Evolutionary conservation across 2,888 invertebrate genomes (phyloP), one percentile per base, ranked within the genome.

Genomic region (Choristoneura rosaceana): DNA sequence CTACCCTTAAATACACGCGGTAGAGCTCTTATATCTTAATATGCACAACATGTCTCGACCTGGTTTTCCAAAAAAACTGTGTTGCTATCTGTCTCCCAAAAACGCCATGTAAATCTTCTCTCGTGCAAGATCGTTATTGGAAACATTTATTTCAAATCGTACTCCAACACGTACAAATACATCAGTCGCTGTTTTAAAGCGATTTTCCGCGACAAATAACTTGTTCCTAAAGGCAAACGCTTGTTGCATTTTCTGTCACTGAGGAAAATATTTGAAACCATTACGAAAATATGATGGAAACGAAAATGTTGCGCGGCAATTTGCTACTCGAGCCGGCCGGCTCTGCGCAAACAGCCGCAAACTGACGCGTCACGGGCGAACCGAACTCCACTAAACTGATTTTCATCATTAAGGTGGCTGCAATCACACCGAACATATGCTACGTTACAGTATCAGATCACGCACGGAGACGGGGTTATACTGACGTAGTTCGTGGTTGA

Each of bases 331-430:
- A 78, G 70, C 68, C 76, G 76, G 76, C 78, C 74, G 75, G 67
- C 69, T 75, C 75, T 75, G 78, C 75, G 78, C 75, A 80, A 83
- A 79, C 81, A 77, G 74, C 78, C 79, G 77, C 78, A 80, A 82
- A 80, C 78, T 77, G 79, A 76, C 80, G 81, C 78, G 64, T 69
- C 69, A 82, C 80, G 81, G 76, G 78, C 77, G 81, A 77, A 77
- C 77, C 78, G 79, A 80, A 77, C 80, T 75, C 70, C 75, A 77
- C 82, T 84, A 84, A 85, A 86, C 82, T 81, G 82, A 86, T 85
- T 86, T 84, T 78, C 83, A 80, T 84, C 82, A 80, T 82, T 81
- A 84, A 79, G 79, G 74, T 75, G 77, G 61, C 77, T 79, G 75
- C 75, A 71, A 74, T 74, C 73, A 76, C 78, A 73, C 73, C 69